Percentiles rank a stretch among this genome's conserved stretches.
These are phyloP conservation scores for Zaprionus kolodkinae DNA, from an alignment of 1,140 invertebrate genomes.

Conservation along the genomic window DNA sequence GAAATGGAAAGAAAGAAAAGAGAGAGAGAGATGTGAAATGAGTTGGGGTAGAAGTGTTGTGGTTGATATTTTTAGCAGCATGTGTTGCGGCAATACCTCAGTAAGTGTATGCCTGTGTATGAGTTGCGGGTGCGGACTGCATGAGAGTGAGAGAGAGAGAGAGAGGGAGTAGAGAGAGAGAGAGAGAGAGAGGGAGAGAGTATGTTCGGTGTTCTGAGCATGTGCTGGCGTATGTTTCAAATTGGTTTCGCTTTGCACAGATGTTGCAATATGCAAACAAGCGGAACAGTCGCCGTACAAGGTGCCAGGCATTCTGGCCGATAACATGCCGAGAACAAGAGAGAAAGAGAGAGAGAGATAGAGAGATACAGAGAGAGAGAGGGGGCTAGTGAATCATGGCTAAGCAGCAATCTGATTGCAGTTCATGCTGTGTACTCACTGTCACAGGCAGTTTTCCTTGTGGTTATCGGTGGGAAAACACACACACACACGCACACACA, in stretches of 20 bases:
- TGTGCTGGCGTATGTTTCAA: slow-evolving; percentile 70
- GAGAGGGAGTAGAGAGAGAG: background rate
- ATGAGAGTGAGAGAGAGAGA: background rate
- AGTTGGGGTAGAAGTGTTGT: slow-evolving; percentile 26
- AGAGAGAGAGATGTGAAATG: slow-evolving; percentile 5
- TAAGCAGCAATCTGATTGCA: slow-evolving; percentile 18
- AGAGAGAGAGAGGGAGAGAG: slow-evolving; percentile 25
- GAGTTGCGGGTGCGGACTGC: no score
- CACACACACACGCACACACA: background rate
- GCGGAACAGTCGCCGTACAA: slow-evolving; percentile 62
- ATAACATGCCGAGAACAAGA: background rate
- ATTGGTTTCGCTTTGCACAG: slow-evolving; percentile 76
- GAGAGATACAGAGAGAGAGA: background rate
- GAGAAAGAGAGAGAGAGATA: background rate
- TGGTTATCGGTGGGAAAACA: slow-evolving; percentile 18
- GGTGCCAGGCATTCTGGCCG: slow-evolving; percentile 41
- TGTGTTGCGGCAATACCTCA: slow-evolving; percentile 39
- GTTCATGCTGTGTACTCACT: slow-evolving; percentile 11
- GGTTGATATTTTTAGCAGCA: slow-evolving; percentile 54
- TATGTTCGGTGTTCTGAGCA: slow-evolving; percentile 37
- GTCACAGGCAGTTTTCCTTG: slow-evolving; percentile 11
- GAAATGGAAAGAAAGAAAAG: background rate
- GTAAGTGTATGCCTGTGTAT: slow-evolving; percentile 13
- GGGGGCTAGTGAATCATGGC: slow-evolving; percentile 15
- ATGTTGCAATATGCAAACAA: slow-evolving; percentile 80